Evolutionary conservation across 1,140 invertebrate genomes (phyloP).

Genomic region (Eriosoma lanigerum): DNA sequence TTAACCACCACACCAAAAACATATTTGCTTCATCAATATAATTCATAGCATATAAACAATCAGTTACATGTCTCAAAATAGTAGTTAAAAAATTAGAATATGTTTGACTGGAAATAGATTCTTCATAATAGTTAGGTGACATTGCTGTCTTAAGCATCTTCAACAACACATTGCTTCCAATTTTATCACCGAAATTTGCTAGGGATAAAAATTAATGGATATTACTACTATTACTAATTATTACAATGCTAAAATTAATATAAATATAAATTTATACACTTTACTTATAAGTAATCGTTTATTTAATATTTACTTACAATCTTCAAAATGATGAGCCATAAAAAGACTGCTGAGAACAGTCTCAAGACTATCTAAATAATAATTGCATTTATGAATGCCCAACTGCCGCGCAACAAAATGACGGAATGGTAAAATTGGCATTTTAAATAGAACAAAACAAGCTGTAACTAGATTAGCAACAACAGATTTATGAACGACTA

Average conservation of each 20-base stretch:
- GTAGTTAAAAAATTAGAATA: constrained; percentile 33
- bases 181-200: constrained; percentile 22
- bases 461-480: constrained; percentile 18
- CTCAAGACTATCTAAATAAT: constrained; percentile 43
- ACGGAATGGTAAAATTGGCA: constrained; percentile 37
- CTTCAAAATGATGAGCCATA: constrained; percentile 46
- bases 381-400: constrained; percentile 41
- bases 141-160: constrained; percentile 43
- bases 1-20: constrained; percentile 65
- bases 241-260: too few species aligned
- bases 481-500: constrained; percentile 59
- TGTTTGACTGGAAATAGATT: constrained; percentile 33
- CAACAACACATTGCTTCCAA: constrained; percentile 28
- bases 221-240: too few species aligned
- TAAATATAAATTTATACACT: too few species aligned
- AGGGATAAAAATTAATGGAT: not conserved
- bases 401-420: constrained; percentile 36
- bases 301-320: constrained; percentile 19
- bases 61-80: constrained; percentile 44
- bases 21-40: constrained; percentile 54
- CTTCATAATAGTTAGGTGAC: constrained; percentile 45
- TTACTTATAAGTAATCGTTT: not conserved
- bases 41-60: constrained; percentile 39
- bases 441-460: constrained; percentile 45
- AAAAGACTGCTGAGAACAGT: constrained; percentile 40